Base-by-base conservation (phyloP, 2,888 invertebrate species). In the Mythimna pallens region DNA sequence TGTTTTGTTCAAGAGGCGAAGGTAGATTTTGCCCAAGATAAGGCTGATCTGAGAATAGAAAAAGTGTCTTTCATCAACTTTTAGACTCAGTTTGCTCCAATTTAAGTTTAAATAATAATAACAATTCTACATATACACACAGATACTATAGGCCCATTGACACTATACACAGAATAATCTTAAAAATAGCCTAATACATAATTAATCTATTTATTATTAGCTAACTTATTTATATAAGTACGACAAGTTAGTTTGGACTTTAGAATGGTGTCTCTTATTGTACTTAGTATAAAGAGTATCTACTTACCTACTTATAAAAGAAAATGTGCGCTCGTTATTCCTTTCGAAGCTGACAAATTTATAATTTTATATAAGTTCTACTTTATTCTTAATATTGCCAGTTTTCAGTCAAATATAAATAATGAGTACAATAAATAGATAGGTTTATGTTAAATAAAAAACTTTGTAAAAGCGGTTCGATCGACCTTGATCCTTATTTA, bases 401-500 rank as follows among this genome's bases (percentile, higher is more conserved):
- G 40, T 34, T 52, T 52, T 34, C 7, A 43, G 9, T 14, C 17
- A 25, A 14, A 43, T 25, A 72, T 30, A 36, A 64, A 20, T 30
- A 47, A 58, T 17, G 1, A 47, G 7, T 22, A 14, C 5, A 36
- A 36, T 36, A 17, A 25, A 14, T 50, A 47, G 40, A 52, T n/a
- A 9, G 3, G 50, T 64, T 34, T 1, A 5, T 8, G 20, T 14
- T 9, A 22, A 17, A 3, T 8, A 47, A 47, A 17, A 20, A 47
- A 40, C 17, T 14, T 10, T 36, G n/a, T 58, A n/a, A 52, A 71
- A 59, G 22, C 30, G 17, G 7, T 30, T 40, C 8, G 40, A 22
- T 43, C 52, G 57, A 54, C 2, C 34, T 25, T 52, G 43, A 47
- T 76, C 22, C 43, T 47, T 68, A 61, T 77, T 76, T 54, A 77